Evolutionary conservation across 2,113 vertebrate genomes (phyloP).

Genomic region (Larimichthys polyactis): DNA sequence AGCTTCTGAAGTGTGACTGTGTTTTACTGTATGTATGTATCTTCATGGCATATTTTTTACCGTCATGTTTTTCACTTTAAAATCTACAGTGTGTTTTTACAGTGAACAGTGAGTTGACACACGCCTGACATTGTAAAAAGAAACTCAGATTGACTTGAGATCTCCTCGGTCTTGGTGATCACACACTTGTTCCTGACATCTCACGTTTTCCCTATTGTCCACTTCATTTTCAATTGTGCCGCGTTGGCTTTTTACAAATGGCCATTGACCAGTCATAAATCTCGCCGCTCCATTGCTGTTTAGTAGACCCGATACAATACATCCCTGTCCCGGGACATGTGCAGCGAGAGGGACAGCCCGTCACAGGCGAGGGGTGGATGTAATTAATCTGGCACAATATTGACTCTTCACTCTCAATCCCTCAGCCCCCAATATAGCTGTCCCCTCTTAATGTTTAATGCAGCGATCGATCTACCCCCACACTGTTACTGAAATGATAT

Average conservation of each 20-base stretch:
- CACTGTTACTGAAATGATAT: slow-evolving; percentile 81
- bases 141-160: not conserved
- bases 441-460: slow-evolving; percentile 86
- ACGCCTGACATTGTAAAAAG: not conserved
- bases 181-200: slow-evolving; percentile 35
- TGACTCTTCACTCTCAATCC: slow-evolving; percentile 78
- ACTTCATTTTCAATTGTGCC: slow-evolving; percentile 72
- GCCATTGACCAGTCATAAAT: slow-evolving; percentile 75
- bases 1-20: too few relatives aligned
- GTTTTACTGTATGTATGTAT: too few relatives aligned
- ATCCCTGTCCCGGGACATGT: slow-evolving; percentile 65
- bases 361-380: slow-evolving; percentile 65
- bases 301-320: slow-evolving; percentile 61
- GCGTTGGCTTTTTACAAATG: slow-evolving; percentile 75
- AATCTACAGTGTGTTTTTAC: too few relatives aligned
- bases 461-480: slow-evolving; percentile 75
- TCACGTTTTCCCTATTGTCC: slow-evolving; percentile 66
- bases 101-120: not conserved
- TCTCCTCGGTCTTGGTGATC: slow-evolving; percentile 16
- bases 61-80: too few relatives aligned
- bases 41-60: too few relatives aligned
- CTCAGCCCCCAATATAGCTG: slow-evolving; percentile 79
- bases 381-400: slow-evolving; percentile 85
- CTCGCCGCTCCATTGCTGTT: slow-evolving; percentile 43
- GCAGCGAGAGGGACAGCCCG: slow-evolving; percentile 65